Conservation (phyloP, 1,140 invertebrate genomes). For the Gonioctena quinquepunctata region DNA sequence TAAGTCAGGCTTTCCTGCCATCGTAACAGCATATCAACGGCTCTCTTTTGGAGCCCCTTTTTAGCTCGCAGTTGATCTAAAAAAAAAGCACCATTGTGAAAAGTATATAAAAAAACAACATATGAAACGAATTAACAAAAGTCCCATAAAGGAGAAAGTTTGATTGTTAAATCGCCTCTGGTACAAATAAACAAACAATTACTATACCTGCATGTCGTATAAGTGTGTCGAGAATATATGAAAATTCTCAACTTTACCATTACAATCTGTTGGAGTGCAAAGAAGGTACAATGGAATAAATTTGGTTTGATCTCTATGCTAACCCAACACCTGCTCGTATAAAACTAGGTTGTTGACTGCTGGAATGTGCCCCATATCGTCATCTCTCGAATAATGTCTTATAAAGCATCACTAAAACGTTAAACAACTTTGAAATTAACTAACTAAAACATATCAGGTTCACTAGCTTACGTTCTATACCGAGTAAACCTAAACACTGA, state of each 20-base stretch:
- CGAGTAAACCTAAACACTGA: constrained; percentile 52
- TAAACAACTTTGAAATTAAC: constrained; percentile 27
- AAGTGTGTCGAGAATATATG: constrained; percentile 40
- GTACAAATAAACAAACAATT: constrained; percentile 31
- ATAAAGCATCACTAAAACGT: constrained; percentile 24
- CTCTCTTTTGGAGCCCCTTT: constrained; percentile 47
- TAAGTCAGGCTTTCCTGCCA: constrained; percentile 58
- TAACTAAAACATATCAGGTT: constrained; percentile 34
- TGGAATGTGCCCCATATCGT: constrained; percentile 36
- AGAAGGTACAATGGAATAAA: constrained; percentile 30
- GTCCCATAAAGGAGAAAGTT: not conserved
- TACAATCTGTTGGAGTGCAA: constrained; percentile 47
- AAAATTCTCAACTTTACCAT: constrained; percentile 50
- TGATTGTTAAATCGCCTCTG: not conserved
- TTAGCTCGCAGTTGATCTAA: constrained; percentile 49
- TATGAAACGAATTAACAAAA: not conserved
- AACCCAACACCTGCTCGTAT: constrained; percentile 53
- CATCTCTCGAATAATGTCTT: constrained; percentile 20
- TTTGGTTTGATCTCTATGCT: constrained; percentile 35
- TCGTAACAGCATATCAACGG: constrained; percentile 55
- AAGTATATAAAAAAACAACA: not conserved
- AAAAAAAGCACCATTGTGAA: constrained; percentile 29
- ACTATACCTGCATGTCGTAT: constrained; percentile 56
- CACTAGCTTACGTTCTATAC: constrained; percentile 39
- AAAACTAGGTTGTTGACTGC: constrained; percentile 44